Percentiles rank a stretch among this genome's conserved stretches.
Conservation (phyloP, 2,113 vertebrate genomes). For the Tachysurus fulvidraco region DNA sequence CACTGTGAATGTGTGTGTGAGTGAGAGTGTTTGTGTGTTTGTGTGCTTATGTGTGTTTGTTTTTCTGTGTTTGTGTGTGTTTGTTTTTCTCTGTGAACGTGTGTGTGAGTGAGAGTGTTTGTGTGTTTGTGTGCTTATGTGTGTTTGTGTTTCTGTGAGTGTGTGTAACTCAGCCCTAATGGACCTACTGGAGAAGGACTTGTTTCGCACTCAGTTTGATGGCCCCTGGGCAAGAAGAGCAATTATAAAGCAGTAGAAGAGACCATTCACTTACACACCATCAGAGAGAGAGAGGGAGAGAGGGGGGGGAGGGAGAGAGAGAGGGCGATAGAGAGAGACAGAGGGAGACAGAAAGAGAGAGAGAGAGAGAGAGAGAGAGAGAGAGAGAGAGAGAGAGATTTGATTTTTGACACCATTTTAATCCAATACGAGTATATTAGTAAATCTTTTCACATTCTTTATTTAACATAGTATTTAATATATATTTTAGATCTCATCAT, state of each 20-base stretch:
- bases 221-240: slow-evolving; percentile 30
- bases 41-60: background rate
- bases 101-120: background rate
- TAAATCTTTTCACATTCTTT: too few relatives aligned
- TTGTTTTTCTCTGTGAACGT: too few relatives aligned
- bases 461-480: too few relatives aligned
- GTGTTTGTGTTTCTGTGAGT: background rate
- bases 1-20: too few relatives aligned
- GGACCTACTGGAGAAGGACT: slow-evolving; percentile 16
- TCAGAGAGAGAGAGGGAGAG: background rate
- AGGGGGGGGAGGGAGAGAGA: background rate
- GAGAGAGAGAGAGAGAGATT: background rate
- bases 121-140: slow-evolving; percentile 8
- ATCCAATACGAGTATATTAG: too few relatives aligned
- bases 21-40: background rate
- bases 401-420: too few relatives aligned
- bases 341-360: background rate
- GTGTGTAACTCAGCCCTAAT: slow-evolving; percentile 33
- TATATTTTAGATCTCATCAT: too few relatives aligned
- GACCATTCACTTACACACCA: background rate
- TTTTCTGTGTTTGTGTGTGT: too few relatives aligned
- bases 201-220: slow-evolving; percentile 44
- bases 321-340: background rate
- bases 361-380: background rate
- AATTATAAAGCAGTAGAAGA: slow-evolving; percentile 37